Base-by-base conservation (phyloP, 2,113 vertebrate genomes). In the Catharus bicknelli region DNA sequence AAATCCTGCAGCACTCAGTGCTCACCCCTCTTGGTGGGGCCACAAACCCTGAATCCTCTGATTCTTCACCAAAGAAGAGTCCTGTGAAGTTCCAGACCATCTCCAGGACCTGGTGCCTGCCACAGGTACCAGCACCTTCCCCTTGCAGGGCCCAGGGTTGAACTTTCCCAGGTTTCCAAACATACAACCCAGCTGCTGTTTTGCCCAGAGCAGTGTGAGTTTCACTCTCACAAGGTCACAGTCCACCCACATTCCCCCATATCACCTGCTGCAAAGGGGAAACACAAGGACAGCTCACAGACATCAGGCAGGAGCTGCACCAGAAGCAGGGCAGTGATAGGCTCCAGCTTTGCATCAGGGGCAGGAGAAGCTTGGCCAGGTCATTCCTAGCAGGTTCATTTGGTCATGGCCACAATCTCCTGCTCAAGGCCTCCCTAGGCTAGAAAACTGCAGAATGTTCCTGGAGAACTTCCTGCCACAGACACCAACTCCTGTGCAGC, bases 1-100 rank as follows among this genome's bases (percentile, higher is more conserved):
- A 63, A 90, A 63, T 19, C 58, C 30, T 2, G 0, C 0, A 0
- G 69, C 55, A 47, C 36, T 43, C 0, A 0, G 32, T 34, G 34
- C n/a, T 55, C 0, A 0, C 3, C 54, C 5, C 7, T 54, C 70
- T 8, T n/a, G 30, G 14, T 7, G 50, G 27, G 26, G 36, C 38
- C 38, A 40, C 40, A 83, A 32, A 85, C 42, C 55, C 19, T 53
- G 50, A 22, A 54, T 9, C 10, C 30, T 21, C 42, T 20, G 51
- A 17, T 12, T 83, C 27, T 25, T 77, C 51, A 51, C 15, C 3
- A 4, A 48, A 58, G n/a, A 74, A 66, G 59, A 12, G 43, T 58
- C 61, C 26, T 10, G 14, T 74, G 69, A 75, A 63, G 32, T 11
- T 84, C 34, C 42, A 74, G 66, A 32, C 29, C 32, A 32, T 4